Evolutionary conservation across 2,888 invertebrate species (phyloP), one percentile per base, ranked within the genome.

Genomic region (Cremastobaeus sp.): DNA sequence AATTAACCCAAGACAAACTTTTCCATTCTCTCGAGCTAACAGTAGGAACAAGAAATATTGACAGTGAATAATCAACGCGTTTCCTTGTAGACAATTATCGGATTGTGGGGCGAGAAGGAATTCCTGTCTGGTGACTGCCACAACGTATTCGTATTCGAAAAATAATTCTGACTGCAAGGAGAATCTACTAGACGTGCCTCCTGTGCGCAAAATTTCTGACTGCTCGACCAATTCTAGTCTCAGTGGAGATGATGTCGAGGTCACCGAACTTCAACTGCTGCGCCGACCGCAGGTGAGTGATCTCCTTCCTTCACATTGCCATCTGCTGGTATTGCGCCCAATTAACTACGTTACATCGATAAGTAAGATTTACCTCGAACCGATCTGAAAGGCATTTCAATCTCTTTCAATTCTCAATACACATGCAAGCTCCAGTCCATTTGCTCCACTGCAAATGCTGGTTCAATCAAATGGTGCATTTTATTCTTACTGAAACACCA

Each of bases 141-240:
- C 72, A 39, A 70, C 82, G 1, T 85, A 83, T 43, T n/a, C n/a
- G n/a, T 79, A 80, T 14, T 41, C 68, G 11, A 54, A 66, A 34
- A 55, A 12, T n/a, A 34, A 11, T 30, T 12, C 39, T 6, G 62
- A 73, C 6, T 59, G 50, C 35, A 30, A 71, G 9, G 72, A 76
- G 21, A 52, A 78, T 35, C 35, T 55, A n/a, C 76, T 87, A 34
- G 78, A 83, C 59, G 82, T 86, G 48, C 86, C 86, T 21, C 83
- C 84, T 8, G 48, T 72, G 5, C 88, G 93, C 55, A 92, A 93
- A 83, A 89, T 90, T 60, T 94, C 94, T 1, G 92, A 93, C 71
- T 94, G 94, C 83, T 94, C 94, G 4, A 93, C 92, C 1, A 93
- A 92, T 81, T 94, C 93, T 6, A 93, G 93, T 47, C 89, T 92